phyloP scores from a whole-genome alignment of 2,113 vertebrate species.

The western clawed frog (Xenopus tropicalis) region UCB_Xtro_10.0 CM004445.2:51925001-51925500 shows the following conservation, averaged over 20 bases:
- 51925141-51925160: no score
- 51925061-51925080: neutral
- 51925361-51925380: conserved; percentile 89
- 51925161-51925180: no score
- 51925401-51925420: conserved; percentile 72
- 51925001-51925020: no score
- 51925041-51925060: no score
- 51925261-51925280: conserved; percentile 97
- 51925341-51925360: conserved; percentile 61
- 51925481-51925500: conserved; percentile 70
- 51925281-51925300: conserved; percentile 97
- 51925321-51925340: conserved; percentile 76
- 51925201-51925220: conserved; percentile 83
- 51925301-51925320: conserved; percentile 86
- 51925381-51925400: conserved; percentile 76
- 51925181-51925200: conserved; percentile 14
- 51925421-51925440: conserved; percentile 76
- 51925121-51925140: no score
- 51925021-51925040: no score
- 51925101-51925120: no score
- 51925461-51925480: conserved; percentile 58
- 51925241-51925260: conserved; percentile 92
- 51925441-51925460: conserved; percentile 74
- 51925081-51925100: neutral
- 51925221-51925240: conserved; percentile 80